phyloP scores from a whole-genome alignment of 1,140 invertebrate species.

The Ephestia elutella region DNA sequence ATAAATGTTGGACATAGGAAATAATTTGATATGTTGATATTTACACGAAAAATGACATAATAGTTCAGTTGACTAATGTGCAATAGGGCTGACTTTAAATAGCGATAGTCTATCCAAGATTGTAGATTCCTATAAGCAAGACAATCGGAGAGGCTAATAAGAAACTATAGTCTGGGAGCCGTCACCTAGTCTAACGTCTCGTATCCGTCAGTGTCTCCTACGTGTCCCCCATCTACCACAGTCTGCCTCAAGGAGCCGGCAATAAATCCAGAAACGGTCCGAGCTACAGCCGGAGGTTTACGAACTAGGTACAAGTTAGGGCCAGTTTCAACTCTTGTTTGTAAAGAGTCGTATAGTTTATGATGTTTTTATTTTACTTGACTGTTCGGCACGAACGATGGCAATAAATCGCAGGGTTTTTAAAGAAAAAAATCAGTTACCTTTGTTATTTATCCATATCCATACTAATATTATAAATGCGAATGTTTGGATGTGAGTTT shows the following conservation, averaged over 20 bases:
- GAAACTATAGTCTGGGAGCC: background rate
- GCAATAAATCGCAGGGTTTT: too few species aligned
- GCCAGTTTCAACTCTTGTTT: background rate
- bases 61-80: too few species aligned
- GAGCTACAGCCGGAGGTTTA: background rate
- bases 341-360: background rate
- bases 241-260: background rate
- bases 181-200: background rate
- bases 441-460: too few species aligned
- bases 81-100: too few species aligned
- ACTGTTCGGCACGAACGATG: background rate
- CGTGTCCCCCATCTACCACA: background rate
- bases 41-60: too few species aligned
- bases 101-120: too few species aligned
- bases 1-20: too few species aligned
- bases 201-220: background rate
- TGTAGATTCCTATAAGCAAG: too few species aligned
- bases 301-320: constrained; percentile 3
- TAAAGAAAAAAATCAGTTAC: too few species aligned
- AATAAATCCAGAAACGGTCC: background rate
- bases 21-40: too few species aligned
- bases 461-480: too few species aligned
- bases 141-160: background rate
- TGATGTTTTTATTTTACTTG: background rate
- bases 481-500: too few species aligned